Evolutionary conservation across 2,888 invertebrate species (phyloP).

Genomic region (Poecilus cupreus): DNA sequence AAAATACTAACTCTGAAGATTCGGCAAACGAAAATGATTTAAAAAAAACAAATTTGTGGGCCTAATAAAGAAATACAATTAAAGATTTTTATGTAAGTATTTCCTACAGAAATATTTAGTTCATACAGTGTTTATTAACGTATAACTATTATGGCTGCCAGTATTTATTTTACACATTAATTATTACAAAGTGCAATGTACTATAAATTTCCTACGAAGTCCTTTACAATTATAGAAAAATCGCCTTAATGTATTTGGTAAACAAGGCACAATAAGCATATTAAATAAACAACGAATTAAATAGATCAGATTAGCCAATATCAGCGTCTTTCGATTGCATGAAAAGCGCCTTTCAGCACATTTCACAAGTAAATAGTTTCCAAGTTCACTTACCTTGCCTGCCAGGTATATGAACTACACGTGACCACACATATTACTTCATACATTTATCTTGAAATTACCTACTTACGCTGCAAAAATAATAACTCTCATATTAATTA

Average conservation of each 20-base stretch:
- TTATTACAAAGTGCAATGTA: conserved; percentile 37
- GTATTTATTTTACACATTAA: neutral
- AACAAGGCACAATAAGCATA: neutral
- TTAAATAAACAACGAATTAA: conserved; percentile 51
- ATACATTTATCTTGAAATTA: neutral
- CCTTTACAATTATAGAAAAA: neutral
- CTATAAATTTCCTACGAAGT: conserved; percentile 30
- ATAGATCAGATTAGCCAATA: conserved; percentile 57
- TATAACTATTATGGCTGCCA: conserved; percentile 1
- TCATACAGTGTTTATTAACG: conserved; percentile 6
- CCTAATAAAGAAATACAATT: too few relatives aligned
- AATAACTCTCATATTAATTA: neutral
- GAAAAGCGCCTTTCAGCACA: conserved; percentile 30
- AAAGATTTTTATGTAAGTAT: too few relatives aligned
- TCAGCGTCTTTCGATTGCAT: conserved; percentile 50
- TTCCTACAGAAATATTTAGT: neutral
- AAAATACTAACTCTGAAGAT: too few relatives aligned
- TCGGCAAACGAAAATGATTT: too few relatives aligned
- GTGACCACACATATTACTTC: neutral
- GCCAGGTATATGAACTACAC: conserved; percentile 41
- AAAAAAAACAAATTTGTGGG: too few relatives aligned
- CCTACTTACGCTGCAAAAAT: conserved; percentile 10
- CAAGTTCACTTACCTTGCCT: conserved; percentile 49
- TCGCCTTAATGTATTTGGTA: neutral
- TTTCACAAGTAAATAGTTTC: conserved; percentile 42